Conservation (phyloP, 1,140 invertebrate genomes). For the Gonioctena quinquepunctata region DNA sequence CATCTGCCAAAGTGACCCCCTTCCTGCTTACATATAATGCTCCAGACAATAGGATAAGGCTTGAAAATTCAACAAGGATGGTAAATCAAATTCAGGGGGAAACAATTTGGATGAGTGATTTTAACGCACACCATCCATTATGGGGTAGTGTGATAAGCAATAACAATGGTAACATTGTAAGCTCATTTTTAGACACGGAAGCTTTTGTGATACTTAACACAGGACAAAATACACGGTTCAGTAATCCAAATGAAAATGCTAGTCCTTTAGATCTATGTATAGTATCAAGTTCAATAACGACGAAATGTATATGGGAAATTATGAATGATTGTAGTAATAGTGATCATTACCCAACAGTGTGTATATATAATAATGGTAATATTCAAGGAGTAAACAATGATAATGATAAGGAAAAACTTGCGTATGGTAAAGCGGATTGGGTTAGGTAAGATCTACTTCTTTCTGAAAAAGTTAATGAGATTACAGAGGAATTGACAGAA, state of each 20-base stretch:
- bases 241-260: neutral
- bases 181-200: neutral
- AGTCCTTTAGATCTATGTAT: neutral
- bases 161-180: constrained; percentile 1
- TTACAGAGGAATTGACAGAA: too few species aligned
- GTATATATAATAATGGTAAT: neutral
- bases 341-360: neutral
- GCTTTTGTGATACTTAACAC: neutral
- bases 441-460: too few species aligned
- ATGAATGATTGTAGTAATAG: neutral
- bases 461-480: too few species aligned
- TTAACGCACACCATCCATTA: constrained; percentile 16
- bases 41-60: neutral
- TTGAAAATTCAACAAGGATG: neutral
- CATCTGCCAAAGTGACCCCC: too few species aligned
- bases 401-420: too few species aligned
- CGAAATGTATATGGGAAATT: neutral
- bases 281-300: neutral
- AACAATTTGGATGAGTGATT: constrained; percentile 4
- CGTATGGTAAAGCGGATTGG: neutral
- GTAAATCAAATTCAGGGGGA: neutral
- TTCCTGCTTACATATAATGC: constrained; percentile 10
- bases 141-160: neutral
- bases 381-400: too few species aligned
- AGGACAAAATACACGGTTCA: neutral